Conservation (phyloP, 2,888 invertebrate species). For the Synanthedon tipuliformis region DNA sequence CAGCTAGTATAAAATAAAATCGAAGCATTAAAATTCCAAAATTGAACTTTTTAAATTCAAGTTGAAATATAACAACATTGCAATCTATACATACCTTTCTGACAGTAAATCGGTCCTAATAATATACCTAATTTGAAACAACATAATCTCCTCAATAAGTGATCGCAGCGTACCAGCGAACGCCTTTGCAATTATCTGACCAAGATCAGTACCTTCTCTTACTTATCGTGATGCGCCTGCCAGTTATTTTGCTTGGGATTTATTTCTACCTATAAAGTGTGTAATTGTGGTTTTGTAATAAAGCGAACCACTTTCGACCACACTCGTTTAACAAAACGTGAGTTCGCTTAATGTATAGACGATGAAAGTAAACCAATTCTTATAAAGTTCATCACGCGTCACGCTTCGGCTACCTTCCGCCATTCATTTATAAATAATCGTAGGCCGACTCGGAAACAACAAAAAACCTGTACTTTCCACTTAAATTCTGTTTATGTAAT, state of each 20-base stretch:
- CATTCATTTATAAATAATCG: slow-evolving; percentile 5
- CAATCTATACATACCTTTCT: too few species aligned
- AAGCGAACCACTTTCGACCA: slow-evolving; percentile 8
- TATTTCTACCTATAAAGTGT: slow-evolving; percentile 3
- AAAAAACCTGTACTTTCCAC: too few species aligned
- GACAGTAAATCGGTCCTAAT: too few species aligned
- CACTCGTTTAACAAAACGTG: slow-evolving; percentile 32
- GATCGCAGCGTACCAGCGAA: background rate
- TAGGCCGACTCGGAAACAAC: background rate
- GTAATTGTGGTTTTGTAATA: slow-evolving; percentile 25
- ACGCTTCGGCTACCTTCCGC: slow-evolving; percentile 12
- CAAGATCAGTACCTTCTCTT: background rate
- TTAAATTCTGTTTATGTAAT: too few species aligned
- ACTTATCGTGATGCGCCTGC: background rate
- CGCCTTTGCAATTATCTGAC: background rate
- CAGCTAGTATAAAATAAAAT: too few species aligned
- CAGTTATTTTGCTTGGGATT: background rate
- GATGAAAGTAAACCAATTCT: slow-evolving; percentile 33
- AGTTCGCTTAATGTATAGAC: slow-evolving; percentile 25
- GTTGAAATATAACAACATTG: too few species aligned
- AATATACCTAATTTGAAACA: too few species aligned
- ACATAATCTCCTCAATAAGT: background rate
- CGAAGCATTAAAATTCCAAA: too few species aligned
- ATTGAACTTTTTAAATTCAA: too few species aligned
- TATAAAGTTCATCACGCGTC: slow-evolving; percentile 16